Evolutionary conservation across 1,140 invertebrate genomes (phyloP), one percentile per base, ranked within the genome.

Genomic region (Drosophila lowei): DNA sequence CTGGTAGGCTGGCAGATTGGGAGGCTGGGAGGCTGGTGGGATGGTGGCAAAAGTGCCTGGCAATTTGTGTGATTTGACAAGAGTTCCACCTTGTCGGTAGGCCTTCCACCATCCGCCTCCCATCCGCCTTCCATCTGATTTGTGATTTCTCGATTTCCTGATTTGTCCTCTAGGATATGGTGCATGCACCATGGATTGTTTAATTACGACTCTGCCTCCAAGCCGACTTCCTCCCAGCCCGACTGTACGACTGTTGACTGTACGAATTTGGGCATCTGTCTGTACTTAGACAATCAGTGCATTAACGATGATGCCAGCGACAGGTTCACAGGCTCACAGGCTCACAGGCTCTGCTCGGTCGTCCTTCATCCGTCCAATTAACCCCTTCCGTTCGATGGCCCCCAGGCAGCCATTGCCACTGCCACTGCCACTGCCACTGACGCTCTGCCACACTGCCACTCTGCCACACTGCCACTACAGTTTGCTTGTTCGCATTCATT

Each of bases 31-130:
- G 34, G 34, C 11, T 38, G 9, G 9, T 38, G 34, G 34, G 34
- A 4, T 13, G 9, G 9, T 38, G 34, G 11, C 34, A 38, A 55
- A 66, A 80, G 47, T 68, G 78, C 65, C 74, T 70, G 83, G 70
- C 77, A 85, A 77, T 85, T 86, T 86, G 67, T 81, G 64, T 85
- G 86, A 86, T 85, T 86, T 73, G 75, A 81, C 81, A 86, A 86
- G 62, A 38, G 11, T 30, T 85, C 49, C 66, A 68, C 61, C 56
- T 70, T 47, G 55, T 11, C 58, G 28, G 65, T 46, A 64, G n/a
- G 50, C 50, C 70, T 28, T 59, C n/a, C n/a, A 8, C 28, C 1
- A 8, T 44, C 23, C 6, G 44, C 5, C 23, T 23, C 3, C 23
- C 23, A 25, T 25, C 23, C 5, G 23, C 42, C 2, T 15, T 49